These are phyloP conservation scores for Callinectes sapidus DNA, from an alignment of 2,888 invertebrate genomes.

Conservation along the genomic window DNA sequence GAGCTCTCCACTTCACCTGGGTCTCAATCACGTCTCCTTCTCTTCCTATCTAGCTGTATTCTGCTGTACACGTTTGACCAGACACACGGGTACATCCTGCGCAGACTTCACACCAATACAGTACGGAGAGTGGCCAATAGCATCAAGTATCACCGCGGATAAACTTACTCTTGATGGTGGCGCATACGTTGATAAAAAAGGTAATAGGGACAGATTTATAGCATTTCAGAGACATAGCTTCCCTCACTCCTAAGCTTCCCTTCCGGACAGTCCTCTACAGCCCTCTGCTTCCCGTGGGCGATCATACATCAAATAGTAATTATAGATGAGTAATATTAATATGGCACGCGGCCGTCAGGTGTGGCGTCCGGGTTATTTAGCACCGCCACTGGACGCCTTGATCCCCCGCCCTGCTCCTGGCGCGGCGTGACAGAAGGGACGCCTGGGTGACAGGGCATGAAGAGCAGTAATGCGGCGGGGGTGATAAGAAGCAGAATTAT, in stretches of 20 bases:
- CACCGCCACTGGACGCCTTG: conserved; percentile 11
- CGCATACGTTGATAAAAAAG: background rate
- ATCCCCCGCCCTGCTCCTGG: background rate
- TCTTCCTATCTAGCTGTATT: background rate
- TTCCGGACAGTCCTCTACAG: background rate
- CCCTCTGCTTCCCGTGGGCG: background rate
- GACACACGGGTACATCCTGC: background rate
- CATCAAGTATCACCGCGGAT: background rate
- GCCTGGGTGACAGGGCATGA: background rate
- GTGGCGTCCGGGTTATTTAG: conserved; percentile 25
- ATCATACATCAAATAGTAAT: conserved; percentile 8
- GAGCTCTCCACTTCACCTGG: background rate
- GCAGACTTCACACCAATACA: background rate
- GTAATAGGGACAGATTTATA: background rate
- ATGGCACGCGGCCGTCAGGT: background rate
- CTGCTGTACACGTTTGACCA: background rate
- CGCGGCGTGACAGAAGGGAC: background rate
- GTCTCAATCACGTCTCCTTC: background rate
- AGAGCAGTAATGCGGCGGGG: background rate
- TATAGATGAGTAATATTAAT: conserved; percentile 29
- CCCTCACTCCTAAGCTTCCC: background rate
- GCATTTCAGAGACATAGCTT: background rate
- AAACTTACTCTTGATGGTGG: background rate
- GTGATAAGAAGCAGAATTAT: background rate
- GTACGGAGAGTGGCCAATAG: background rate